A percentile compares a stretch with the other conserved stretches of the same genome.
These are phyloP conservation scores for Cephalopholis sonnerati DNA, from an alignment of 2,113 vertebrate genomes.

Conservation along the genomic window DNA sequence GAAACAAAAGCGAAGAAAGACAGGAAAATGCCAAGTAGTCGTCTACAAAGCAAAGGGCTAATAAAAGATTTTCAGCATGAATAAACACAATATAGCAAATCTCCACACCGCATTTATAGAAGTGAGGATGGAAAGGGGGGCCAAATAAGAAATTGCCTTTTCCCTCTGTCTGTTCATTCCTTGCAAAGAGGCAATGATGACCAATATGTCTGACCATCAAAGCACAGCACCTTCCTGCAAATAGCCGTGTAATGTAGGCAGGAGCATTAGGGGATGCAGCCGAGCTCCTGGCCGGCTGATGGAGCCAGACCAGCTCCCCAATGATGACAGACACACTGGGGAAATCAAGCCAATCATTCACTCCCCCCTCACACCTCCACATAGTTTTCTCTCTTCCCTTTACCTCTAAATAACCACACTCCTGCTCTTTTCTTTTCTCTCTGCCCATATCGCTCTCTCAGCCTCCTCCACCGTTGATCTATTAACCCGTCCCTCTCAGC, in stretches of 20 bases:
- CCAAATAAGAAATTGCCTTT: conserved; percentile 48
- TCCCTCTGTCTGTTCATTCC: conserved; percentile 48
- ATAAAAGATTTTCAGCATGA: conserved; percentile 63
- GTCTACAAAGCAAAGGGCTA: conserved; percentile 12
- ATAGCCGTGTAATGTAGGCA: conserved; percentile 49
- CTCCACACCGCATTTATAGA: conserved; percentile 27
- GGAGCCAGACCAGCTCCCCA: conserved; percentile 32
- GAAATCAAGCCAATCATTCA: conserved; percentile 69
- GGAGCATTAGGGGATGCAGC: conserved; percentile 37
- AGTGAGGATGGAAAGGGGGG: neutral
- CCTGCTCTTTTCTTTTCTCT: conserved; percentile 40
- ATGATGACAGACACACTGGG: conserved; percentile 65
- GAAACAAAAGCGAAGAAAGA: conserved; percentile 19
- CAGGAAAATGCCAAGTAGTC: conserved; percentile 3
- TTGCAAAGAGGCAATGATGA: conserved; percentile 62
- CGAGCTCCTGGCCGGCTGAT: conserved; percentile 27
- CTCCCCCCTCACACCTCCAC: conserved; percentile 23
- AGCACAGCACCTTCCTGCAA: conserved; percentile 38
- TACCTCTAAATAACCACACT: conserved; percentile 54
- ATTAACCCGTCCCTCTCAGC: conserved; percentile 61
- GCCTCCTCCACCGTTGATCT: conserved; percentile 40
- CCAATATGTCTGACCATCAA: conserved; percentile 59
- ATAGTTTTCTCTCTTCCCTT: conserved; percentile 9
- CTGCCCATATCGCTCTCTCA: conserved; percentile 32
- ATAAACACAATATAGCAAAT: conserved; percentile 51